Evolutionary conservation across 2,113 vertebrate species (phyloP).

Genomic region (Osmerus eperlanus): DNA sequence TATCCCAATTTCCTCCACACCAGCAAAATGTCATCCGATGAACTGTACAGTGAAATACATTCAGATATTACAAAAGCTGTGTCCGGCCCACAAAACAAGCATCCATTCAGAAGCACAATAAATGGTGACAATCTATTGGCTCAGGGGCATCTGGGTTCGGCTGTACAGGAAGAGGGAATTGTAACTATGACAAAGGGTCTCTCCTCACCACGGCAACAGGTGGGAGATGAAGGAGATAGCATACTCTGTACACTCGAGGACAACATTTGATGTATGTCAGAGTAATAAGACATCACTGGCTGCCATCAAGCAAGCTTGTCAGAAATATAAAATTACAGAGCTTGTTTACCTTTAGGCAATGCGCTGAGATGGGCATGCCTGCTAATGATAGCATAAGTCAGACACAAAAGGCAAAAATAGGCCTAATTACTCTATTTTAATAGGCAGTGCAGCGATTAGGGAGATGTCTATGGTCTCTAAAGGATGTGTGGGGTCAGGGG

Average conservation of each 20-base stretch:
- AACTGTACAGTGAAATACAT: too few species aligned
- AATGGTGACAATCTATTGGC: background rate
- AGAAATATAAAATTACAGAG: background rate
- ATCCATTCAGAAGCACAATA: background rate
- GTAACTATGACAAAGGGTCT: background rate
- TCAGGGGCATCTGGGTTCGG: background rate
- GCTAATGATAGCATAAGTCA: background rate
- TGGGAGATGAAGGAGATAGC: background rate
- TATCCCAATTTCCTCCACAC: too few species aligned
- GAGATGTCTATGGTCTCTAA: too few species aligned
- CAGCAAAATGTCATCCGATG: too few species aligned
- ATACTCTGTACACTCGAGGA: background rate
- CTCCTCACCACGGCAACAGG: background rate
- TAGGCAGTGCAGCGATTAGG: too few species aligned
- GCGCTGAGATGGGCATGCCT: background rate
- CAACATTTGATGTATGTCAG: background rate
- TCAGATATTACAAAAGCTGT: too few species aligned
- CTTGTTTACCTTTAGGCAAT: background rate
- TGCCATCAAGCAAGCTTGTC: background rate
- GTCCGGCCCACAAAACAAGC: too few species aligned
- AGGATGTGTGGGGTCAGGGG: too few species aligned
- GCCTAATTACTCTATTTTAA: background rate
- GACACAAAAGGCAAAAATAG: background rate
- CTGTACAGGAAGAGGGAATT: background rate
- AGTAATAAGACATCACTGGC: background rate